Base-by-base conservation (phyloP, 2,797 vertebrate genomes). In the Peromyscus attwateri region DNA sequence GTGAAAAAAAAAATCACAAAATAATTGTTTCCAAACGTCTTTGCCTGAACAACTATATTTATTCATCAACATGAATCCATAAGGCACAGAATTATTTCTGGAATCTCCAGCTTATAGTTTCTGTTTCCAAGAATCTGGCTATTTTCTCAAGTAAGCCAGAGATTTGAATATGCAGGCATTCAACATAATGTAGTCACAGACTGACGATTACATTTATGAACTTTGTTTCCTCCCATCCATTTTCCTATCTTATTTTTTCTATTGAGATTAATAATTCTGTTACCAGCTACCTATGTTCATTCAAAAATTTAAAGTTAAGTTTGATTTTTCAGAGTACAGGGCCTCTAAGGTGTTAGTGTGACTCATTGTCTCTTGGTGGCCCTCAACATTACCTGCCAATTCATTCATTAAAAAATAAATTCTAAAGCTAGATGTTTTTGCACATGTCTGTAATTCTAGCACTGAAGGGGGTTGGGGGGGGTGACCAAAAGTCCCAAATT, bases 41-140 rank as follows among this genome's bases (percentile, higher is more conserved):
- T 84, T 84, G 34, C 57, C 55, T 79, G 0, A 6, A 55, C 79
- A 34, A 55, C 80, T 93, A 57, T 84, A 92, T 80, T 87, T 90
- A 91, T 70, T 71, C 21, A 83, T 91, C 31, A 77, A 8, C 64
- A 87, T 46, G 52, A 82, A 87, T 55, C 25, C 70, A 6, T 87
- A 55, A 89, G 82, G 11, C 75, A n/a, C 25, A 55, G 85, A 60
- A 70, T 62, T 87, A 71, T 73, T 89, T 93, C 40, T 5, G 76
- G 83, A 80, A 46, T 89, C 43, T 21, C 43, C 68, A 91, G 91
- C 81, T 89, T 14, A 31, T 85, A 75, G 75, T 76, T 95, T 62
- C 6, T 88, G 29, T 43, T 94, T 96, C 6, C 55, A 89, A 49
- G 13, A 23, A 27, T 79, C 31, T 94, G 64, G 8, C n/a, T 40